phyloP scores from a whole-genome alignment of 2,797 vertebrate genomes.

The Myotis pilosus region DNA sequence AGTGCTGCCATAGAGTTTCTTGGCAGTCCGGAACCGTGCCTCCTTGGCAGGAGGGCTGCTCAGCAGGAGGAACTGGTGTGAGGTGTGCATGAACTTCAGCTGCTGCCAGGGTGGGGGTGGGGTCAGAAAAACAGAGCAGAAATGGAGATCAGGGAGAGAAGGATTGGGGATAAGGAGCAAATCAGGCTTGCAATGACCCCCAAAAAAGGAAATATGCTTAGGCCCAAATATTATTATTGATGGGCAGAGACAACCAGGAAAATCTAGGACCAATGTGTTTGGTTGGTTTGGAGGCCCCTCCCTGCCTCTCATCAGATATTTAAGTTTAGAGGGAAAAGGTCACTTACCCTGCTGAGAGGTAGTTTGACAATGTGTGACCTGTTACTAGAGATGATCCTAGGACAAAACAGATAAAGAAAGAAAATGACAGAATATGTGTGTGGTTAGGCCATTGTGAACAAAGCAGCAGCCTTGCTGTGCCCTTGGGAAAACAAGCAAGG shows the following conservation, averaged over 20 bases:
- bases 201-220: not conserved
- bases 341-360: constrained; percentile 97
- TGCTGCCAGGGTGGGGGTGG: constrained; percentile 87
- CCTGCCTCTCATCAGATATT: not conserved
- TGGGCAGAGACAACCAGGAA: not conserved
- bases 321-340: not conserved
- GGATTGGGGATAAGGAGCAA: constrained; percentile 12
- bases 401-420: constrained; percentile 54
- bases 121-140: constrained; percentile 62
- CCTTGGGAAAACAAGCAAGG: not conserved
- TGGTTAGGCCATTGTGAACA: not conserved
- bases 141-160: constrained; percentile 77
- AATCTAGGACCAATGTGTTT: not conserved
- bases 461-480: not conserved
- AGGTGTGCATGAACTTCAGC: constrained; percentile 99
- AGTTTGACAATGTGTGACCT: constrained; percentile 99
- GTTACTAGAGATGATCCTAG: constrained; percentile 99
- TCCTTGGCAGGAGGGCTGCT: constrained; percentile 99
- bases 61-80: constrained; percentile 99
- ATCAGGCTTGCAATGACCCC: constrained; percentile 4
- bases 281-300: not conserved
- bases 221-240: not conserved
- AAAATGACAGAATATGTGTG: not conserved
- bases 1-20: constrained; percentile 99
- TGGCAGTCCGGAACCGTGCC: constrained; percentile 98